phyloP scores from a whole-genome alignment of 2,113 vertebrate genomes.

The Xiphorhynchus elegans region DNA sequence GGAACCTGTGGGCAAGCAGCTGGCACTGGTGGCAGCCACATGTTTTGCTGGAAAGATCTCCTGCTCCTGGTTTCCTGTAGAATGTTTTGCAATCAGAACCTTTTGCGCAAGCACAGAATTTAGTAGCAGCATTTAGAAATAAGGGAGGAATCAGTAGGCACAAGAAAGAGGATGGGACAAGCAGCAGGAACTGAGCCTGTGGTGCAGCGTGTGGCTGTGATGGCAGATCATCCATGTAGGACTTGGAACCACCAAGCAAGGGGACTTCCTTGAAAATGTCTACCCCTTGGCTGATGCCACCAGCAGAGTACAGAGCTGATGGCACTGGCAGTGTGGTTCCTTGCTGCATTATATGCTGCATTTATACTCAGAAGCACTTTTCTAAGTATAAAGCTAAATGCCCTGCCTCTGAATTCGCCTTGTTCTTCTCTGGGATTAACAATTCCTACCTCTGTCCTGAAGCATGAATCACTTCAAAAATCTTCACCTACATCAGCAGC shows the following conservation, averaged over 20 bases:
- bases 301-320: neutral
- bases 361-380: neutral
- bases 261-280: neutral
- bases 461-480: neutral
- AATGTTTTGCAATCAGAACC: neutral
- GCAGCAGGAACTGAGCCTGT: neutral
- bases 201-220: neutral
- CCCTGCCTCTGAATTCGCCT: neutral
- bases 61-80: neutral
- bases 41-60: neutral
- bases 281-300: neutral
- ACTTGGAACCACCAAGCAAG: neutral
- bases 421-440: neutral
- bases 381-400: neutral
- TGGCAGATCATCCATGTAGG: neutral
- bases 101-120: neutral
- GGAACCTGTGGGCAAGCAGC: neutral
- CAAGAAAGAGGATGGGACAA: neutral
- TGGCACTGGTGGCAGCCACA: fast-evolving
- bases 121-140: neutral
- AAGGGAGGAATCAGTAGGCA: neutral
- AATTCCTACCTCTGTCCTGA: neutral
- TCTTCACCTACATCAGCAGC: neutral
- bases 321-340: neutral
- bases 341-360: neutral